Evolutionary conservation across 2,113 vertebrate species (phyloP), one percentile per base, ranked within the genome.

Genomic region (Elaphurus davidianus): DNA sequence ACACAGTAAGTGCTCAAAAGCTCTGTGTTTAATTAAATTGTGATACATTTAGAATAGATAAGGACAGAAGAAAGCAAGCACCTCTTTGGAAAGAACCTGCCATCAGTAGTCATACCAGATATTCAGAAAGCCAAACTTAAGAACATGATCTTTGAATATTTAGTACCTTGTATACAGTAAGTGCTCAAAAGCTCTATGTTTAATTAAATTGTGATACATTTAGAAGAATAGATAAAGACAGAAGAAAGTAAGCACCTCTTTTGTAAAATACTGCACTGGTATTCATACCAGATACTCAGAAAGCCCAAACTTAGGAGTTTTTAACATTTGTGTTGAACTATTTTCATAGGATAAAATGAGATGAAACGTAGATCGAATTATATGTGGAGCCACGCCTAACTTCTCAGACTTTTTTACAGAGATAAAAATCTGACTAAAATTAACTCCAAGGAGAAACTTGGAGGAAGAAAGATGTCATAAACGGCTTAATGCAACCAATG

Each of bases 291-390:
- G 62, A 87, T 88, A 90, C 16, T 74, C n/a, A 96, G 21, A 47
- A 97, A 86, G 12, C 21, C 28, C 95, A 91, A 86, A 92, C 43
- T n/a, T 95, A 25, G 64, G 67, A n/a, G 8, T 64, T 95, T 47
- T 59, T 90, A 97, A 92, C 11, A 60, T 36, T 96, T 78, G 27
- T 79, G 47, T 94, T 84, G 59, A 93, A 87, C 17, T 81, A 83
- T 60, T 74, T 96, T 62, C 89, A 93, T 17, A 90, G 59, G 30
- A 90, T 93, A 43, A 92, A 95, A 90, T 74, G 40, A 98, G 30
- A 83, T 93, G 47, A 96, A 84, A 91, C 13, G 40, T 74, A 23
- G 59, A 6, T 91, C 12, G 83, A 94, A 96, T 94, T 94, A 92
- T 23, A 86, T 50, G 27, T 55, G 15, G n/a, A 79, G 71, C 28